phyloP scores from a whole-genome alignment of 2,113 vertebrate genomes.

The Xenopus laevis region DNA sequence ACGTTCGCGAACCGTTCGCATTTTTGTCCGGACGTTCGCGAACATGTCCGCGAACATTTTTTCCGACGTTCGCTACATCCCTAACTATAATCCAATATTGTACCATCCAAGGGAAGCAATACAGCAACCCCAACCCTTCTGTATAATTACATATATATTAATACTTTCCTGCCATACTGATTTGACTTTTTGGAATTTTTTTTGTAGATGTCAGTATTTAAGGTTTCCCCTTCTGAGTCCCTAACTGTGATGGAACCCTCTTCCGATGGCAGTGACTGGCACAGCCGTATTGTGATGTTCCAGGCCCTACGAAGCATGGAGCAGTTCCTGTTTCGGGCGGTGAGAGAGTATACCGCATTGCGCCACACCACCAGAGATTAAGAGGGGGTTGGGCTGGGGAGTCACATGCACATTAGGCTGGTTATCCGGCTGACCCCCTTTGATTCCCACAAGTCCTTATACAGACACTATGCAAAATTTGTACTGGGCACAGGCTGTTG shows the following conservation, averaged over 20 bases:
- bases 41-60: too few relatives aligned
- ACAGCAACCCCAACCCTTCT: too few relatives aligned
- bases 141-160: too few relatives aligned
- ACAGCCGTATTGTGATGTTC: constrained; percentile 35
- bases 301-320: constrained; percentile 52
- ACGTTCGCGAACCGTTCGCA: too few relatives aligned
- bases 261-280: constrained; percentile 11
- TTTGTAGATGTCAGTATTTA: constrained; percentile 46
- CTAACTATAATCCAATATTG: too few relatives aligned
- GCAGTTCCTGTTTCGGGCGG: constrained; percentile 46
- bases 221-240: not conserved
- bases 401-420: constrained; percentile 5
- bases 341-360: constrained; percentile 50
- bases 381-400: not conserved
- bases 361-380: constrained; percentile 31
- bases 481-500: not conserved
- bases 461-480: not conserved
- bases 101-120: too few relatives aligned
- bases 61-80: too few relatives aligned
- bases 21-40: too few relatives aligned
- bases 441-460: not conserved
- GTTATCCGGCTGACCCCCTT: too few relatives aligned
- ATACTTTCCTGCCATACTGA: too few relatives aligned
- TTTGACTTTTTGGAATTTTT: too few relatives aligned
- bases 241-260: not conserved